Evolutionary conservation across 1,140 invertebrate genomes (phyloP).

Genomic region (Chrysomallon squamiferum): DNA sequence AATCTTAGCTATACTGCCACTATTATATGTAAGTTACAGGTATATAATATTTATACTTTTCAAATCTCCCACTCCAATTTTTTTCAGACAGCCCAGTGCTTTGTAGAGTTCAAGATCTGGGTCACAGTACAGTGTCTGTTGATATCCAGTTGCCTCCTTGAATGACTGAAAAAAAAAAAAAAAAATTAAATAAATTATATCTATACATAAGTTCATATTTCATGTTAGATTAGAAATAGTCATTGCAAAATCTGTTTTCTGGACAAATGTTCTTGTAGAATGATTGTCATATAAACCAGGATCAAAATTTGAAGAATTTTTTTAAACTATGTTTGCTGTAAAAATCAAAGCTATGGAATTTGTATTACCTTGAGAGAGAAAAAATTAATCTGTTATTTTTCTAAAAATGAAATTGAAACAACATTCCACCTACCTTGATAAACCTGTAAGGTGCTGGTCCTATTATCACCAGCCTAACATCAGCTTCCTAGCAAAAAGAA

Average conservation of each 20-base stretch:
- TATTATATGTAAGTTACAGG: too few relatives aligned
- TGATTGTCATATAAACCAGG: neutral
- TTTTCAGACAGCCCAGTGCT: constrained; percentile 25
- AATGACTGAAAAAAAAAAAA: constrained; percentile 40
- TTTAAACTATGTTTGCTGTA: too few relatives aligned
- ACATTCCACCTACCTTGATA: constrained; percentile 40
- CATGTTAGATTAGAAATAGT: neutral
- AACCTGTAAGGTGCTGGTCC: constrained; percentile 49
- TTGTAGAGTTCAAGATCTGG: constrained; percentile 50
- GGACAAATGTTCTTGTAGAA: neutral
- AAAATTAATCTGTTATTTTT: too few relatives aligned
- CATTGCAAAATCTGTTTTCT: neutral
- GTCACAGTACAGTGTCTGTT: constrained; percentile 50
- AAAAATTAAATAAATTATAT: neutral
- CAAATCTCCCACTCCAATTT: constrained; percentile 11
- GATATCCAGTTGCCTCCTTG: constrained; percentile 40
- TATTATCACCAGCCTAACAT: constrained; percentile 48
- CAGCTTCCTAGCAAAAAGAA: constrained; percentile 36
- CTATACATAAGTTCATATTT: neutral
- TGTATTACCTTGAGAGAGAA: too few relatives aligned
- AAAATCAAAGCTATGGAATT: too few relatives aligned
- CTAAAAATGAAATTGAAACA: too few relatives aligned
- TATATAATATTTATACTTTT: constrained; percentile 18
- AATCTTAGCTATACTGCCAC: too few relatives aligned
- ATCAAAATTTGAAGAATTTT: too few relatives aligned